Conservation (phyloP, 2,113 vertebrate genomes). For the Lipophrys pholis region DNA sequence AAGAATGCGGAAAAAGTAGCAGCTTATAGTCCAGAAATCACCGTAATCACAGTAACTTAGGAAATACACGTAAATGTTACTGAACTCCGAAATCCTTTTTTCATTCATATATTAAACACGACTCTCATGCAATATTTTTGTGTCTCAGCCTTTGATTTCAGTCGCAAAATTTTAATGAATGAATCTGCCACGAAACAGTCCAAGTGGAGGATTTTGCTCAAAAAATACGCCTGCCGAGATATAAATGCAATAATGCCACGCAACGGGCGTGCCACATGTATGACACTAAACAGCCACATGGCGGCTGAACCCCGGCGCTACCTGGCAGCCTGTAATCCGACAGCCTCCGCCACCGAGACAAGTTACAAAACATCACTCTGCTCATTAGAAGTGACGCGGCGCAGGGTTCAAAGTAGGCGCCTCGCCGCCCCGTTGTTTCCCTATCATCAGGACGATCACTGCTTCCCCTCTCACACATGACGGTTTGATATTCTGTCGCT, state of each 20-base stretch:
- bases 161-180: too few species aligned
- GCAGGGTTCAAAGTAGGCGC: not conserved
- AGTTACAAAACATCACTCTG: constrained; percentile 50
- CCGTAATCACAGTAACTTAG: too few species aligned
- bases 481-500: constrained; percentile 35
- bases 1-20: too few species aligned
- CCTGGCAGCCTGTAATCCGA: constrained; percentile 54
- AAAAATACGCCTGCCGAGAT: not conserved
- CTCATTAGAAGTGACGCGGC: constrained; percentile 43
- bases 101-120: too few species aligned
- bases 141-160: too few species aligned
- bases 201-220: not conserved
- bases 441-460: constrained; percentile 2
- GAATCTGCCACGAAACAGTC: too few species aligned
- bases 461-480: constrained; percentile 30
- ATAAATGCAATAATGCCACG: constrained; percentile 43
- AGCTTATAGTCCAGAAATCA: too few species aligned
- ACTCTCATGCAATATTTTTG: too few species aligned
- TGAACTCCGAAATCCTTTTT: too few species aligned
- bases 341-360: constrained; percentile 31
- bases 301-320: constrained; percentile 30
- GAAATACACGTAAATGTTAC: too few species aligned
- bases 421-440: constrained; percentile 16
- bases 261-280: constrained; percentile 17
- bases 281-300: constrained; percentile 10